Base-by-base conservation (phyloP, 2,888 invertebrate genomes). In the Alcis repandata region DNA sequence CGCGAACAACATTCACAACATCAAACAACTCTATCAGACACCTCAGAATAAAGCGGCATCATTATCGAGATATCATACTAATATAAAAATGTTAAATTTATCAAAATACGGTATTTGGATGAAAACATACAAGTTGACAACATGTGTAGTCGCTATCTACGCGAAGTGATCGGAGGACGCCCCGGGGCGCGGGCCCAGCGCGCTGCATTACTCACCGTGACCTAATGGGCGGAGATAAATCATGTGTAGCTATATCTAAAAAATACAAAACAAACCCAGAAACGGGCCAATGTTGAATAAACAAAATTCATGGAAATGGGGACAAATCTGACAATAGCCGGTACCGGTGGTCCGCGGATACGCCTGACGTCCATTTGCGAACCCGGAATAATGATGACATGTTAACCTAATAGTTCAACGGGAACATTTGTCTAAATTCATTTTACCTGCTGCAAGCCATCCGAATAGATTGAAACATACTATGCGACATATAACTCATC, bases 81-180 rank as follows among this genome's bases (percentile, higher is more conserved):
- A 91, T 91, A 82, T 87, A 82, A 84, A 27, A 86, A 88, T 86
- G 88, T 88, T 77, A 84, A 89, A 90, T 90, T 89, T 90, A 90
- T 91, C 88, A 90, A 88, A 90, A 83, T 86, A 85, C 78, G 82
- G 80, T 89, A 91, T 91, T 92, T 85, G 90, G 89, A 91, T 91
- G 90, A 91, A 92, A 91, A 90, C 89, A 85, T 92, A 92, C 92
- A 92, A 92, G 90, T 91, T 91, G 92, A 92, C 91, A 92, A 92
- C 92, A 92, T 85, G 89, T 92, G 92, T 92, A 89, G 84, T 82
- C 78, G 88, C 83, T 92, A 92, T 92, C 92, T 88, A 84, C 77
- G 87, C 84, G 84, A 79, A 83, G 79, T 87, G 86, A 92, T 92
- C 92, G 86, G 91, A 92, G 86, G 91, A 77, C 89, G 80, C 89